Conservation (phyloP, 1,140 invertebrate species). For the Drosophila parvula region DNA sequence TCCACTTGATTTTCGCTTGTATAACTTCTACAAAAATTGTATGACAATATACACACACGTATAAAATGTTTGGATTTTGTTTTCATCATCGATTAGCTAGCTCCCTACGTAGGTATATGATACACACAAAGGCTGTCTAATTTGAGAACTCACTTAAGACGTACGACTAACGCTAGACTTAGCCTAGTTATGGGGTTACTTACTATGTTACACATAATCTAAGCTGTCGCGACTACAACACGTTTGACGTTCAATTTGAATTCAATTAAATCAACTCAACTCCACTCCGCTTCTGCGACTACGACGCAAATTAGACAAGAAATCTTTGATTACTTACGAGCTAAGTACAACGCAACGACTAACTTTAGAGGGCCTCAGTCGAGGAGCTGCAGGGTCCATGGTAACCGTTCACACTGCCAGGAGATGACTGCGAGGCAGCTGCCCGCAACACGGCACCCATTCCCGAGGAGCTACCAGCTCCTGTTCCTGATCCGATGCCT, state of each 20-base stretch:
- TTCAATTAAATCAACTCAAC: conserved; percentile 59
- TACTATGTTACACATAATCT: conserved; percentile 82
- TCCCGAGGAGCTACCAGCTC: conserved; percentile 17
- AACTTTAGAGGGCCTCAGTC: conserved; percentile 77
- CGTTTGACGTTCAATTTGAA: conserved; percentile 76
- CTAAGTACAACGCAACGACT: conserved; percentile 23
- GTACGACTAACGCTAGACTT: conserved; percentile 19
- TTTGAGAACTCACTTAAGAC: conserved; percentile 36
- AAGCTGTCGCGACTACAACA: conserved; percentile 68
- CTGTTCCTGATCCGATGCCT: conserved; percentile 5
- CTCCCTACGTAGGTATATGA: conserved; percentile 38
- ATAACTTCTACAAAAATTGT: conserved; percentile 76
- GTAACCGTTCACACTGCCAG: conserved; percentile 60
- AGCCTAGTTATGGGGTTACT: conserved; percentile 46
- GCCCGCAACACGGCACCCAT: conserved; percentile 29
- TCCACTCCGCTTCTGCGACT: conserved; percentile 20
- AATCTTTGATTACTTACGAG: conserved; percentile 30
- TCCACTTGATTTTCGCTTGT: conserved; percentile 38
- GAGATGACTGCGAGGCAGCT: conserved; percentile 34
- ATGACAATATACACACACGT: conserved; percentile 72
- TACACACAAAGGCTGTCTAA: conserved; percentile 36
- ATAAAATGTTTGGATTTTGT: conserved; percentile 54
- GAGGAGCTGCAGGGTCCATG: conserved; percentile 82
- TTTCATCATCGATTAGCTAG: conserved; percentile 24
- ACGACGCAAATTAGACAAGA: conserved; percentile 32